Evolutionary conservation across 2,888 invertebrate genomes (phyloP).

Genomic region (Eristalinus sepulchralis): DNA sequence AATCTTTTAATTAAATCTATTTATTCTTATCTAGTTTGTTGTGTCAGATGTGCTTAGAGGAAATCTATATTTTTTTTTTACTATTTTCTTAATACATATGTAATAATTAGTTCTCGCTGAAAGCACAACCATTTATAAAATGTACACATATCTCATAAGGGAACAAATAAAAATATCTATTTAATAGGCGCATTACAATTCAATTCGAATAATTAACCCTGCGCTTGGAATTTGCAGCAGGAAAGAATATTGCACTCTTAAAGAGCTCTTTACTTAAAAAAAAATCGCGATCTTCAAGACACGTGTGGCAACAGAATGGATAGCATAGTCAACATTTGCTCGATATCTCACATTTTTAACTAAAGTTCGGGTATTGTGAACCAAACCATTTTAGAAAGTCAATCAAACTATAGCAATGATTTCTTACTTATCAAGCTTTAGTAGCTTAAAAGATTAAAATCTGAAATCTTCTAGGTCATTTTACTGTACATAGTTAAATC

Average conservation of each 20-base stretch:
- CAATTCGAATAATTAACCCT: background rate
- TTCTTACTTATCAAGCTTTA: too few species aligned
- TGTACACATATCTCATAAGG: constrained; percentile 44
- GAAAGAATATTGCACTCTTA: background rate
- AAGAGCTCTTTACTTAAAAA: background rate
- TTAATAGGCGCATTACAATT: constrained; percentile 66
- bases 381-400: too few species aligned
- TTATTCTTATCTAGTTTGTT: background rate
- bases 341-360: too few species aligned
- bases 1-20: constrained; percentile 5
- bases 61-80: constrained; percentile 2
- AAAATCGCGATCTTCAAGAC: too few species aligned
- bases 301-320: too few species aligned
- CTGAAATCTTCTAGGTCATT: too few species aligned
- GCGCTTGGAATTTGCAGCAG: background rate
- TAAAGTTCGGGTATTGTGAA: too few species aligned
- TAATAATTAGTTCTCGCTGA: constrained; percentile 22
- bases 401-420: too few species aligned
- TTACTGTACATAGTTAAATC: too few species aligned
- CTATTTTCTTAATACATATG: background rate
- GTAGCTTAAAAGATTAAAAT: too few species aligned
- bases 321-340: too few species aligned
- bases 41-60: constrained; percentile 9
- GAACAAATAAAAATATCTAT: constrained; percentile 52
- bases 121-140: constrained; percentile 55